phyloP scores from a whole-genome alignment of 2,888 invertebrate species.

The Polydrusus pterygomalis region DNA sequence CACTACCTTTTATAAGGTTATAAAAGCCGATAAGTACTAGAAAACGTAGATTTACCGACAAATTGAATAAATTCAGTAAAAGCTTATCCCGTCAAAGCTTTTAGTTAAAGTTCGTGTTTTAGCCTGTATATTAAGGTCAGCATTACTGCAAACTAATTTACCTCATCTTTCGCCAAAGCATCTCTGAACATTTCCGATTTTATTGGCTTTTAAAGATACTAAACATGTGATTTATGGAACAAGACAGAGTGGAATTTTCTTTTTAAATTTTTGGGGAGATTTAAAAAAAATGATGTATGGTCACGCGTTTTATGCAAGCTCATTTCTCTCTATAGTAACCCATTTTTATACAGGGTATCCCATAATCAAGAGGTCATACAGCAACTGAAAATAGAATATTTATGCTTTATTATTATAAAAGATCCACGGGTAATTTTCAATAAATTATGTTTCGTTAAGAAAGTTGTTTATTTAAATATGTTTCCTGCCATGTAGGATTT shows the following conservation, averaged over 20 bases:
- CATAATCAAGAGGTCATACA: too few relatives aligned
- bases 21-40: too few relatives aligned
- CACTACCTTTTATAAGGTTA: too few relatives aligned
- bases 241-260: neutral
- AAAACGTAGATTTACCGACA: neutral
- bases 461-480: too few relatives aligned
- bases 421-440: too few relatives aligned
- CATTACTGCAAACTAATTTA: slow-evolving; percentile 11
- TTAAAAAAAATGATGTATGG: neutral
- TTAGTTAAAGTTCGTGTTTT: slow-evolving; percentile 18
- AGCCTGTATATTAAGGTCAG: slow-evolving; percentile 3
- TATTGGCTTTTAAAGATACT: slow-evolving; percentile 8
- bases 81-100: slow-evolving; percentile 27
- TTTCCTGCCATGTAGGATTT: too few relatives aligned
- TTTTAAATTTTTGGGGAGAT: neutral
- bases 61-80: slow-evolving; percentile 29
- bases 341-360: neutral
- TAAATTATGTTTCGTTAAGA: too few relatives aligned
- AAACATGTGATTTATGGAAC: neutral
- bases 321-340: too few relatives aligned
- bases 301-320: too few relatives aligned
- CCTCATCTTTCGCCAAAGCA: neutral
- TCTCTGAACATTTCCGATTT: neutral
- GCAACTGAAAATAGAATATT: too few relatives aligned
- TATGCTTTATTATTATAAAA: too few relatives aligned